phyloP scores from a whole-genome alignment of 2,888 invertebrate species.

The Drosophila mercatorum region DNA sequence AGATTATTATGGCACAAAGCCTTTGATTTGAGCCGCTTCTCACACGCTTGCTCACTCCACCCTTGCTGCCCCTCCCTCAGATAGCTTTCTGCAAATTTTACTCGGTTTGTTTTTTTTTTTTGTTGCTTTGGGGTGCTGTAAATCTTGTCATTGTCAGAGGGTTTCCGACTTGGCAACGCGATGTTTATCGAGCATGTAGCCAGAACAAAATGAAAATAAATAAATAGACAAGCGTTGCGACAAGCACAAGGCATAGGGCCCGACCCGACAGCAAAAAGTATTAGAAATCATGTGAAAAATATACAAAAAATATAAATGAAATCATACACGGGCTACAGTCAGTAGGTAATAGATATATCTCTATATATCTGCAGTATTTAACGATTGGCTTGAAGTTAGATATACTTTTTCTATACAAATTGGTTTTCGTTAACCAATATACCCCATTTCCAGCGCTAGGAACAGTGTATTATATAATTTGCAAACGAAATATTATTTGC shows the following conservation, averaged over 20 bases:
- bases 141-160: slow-evolving; percentile 67
- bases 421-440: not conserved
- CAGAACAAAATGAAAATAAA: slow-evolving; percentile 36
- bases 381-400: not conserved
- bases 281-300: slow-evolving; percentile 37
- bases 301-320: not conserved
- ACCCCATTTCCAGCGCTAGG: not conserved
- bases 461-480: slow-evolving; percentile 26
- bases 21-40: slow-evolving; percentile 67
- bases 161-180: slow-evolving; percentile 45
- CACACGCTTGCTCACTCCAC: slow-evolving; percentile 2
- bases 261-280: slow-evolving; percentile 5
- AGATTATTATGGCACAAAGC: slow-evolving; percentile 74
- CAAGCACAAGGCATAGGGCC: slow-evolving; percentile 32
- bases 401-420: too few relatives aligned
- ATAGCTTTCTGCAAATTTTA: slow-evolving; percentile 26
- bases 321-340: too few relatives aligned
- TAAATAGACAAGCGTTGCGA: slow-evolving; percentile 37
- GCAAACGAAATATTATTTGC: slow-evolving; percentile 16
- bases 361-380: not conserved
- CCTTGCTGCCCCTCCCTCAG: not conserved
- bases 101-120: slow-evolving; percentile 22
- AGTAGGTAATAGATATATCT: not conserved
- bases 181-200: slow-evolving; percentile 62
- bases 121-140: slow-evolving; percentile 58